phyloP scores from a whole-genome alignment of 2,888 invertebrate species.

The Corbicula japonica region DNA sequence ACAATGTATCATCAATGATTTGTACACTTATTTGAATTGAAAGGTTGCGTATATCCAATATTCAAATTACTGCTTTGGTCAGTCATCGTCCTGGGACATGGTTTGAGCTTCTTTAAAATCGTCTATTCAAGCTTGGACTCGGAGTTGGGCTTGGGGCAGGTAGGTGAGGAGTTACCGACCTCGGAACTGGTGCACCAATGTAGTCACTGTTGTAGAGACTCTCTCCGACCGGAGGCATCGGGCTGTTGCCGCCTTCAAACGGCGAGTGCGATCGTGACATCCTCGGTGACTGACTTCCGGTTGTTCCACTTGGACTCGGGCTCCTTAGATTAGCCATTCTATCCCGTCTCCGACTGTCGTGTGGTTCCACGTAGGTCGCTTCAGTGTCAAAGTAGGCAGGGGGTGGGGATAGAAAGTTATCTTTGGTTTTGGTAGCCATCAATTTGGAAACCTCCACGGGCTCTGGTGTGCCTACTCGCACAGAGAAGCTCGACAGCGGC shows the following conservation, averaged over 20 bases:
- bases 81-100: too few relatives aligned
- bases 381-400: conserved; percentile 6
- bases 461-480: not conserved
- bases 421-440: not conserved
- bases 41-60: too few relatives aligned
- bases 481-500: conserved; percentile 27
- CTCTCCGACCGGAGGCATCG: conserved; percentile 43
- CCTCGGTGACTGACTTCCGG: conserved; percentile 25
- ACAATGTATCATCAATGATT: too few relatives aligned
- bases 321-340: not conserved
- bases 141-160: conserved; percentile 28
- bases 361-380: not conserved
- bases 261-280: conserved; percentile 25
- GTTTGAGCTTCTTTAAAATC: too few relatives aligned
- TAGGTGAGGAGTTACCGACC: conserved; percentile 27
- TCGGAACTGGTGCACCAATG: conserved; percentile 15
- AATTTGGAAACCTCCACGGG: not conserved
- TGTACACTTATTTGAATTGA: too few relatives aligned
- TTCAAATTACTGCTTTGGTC: too few relatives aligned
- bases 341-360: not conserved
- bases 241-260: conserved; percentile 42
- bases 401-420: conserved; percentile 5
- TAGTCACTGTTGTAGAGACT: conserved; percentile 31
- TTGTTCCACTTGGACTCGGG: conserved; percentile 10
- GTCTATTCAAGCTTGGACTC: too few relatives aligned